Percentiles rank a stretch among this genome's conserved stretches.
Evolutionary conservation across 2,797 vertebrate species (phyloP).

Genomic region (Sebastes itinus): DNA sequence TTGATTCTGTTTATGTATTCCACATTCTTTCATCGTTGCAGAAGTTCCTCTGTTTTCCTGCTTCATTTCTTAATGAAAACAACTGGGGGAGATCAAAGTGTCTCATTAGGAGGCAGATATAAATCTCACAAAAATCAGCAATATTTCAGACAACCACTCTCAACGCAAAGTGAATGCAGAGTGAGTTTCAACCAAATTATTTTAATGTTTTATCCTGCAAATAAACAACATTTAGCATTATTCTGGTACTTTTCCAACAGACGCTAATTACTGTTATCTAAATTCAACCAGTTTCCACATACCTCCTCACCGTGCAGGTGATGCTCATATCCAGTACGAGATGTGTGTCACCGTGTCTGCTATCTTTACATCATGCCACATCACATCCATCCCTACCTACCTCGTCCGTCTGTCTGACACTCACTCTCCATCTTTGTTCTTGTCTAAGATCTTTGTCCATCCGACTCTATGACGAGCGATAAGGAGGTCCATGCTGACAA

Average conservation of each 20-base stretch:
- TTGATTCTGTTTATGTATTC: conserved; percentile 2
- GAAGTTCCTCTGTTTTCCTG: conserved; percentile 1
- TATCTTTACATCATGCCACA: not conserved
- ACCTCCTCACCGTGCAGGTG: not conserved
- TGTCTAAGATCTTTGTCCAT: conserved; percentile 3
- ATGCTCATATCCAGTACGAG: not conserved
- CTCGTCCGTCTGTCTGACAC: not conserved
- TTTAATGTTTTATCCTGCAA: not conserved
- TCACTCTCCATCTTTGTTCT: not conserved
- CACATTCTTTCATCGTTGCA: conserved; percentile 30
- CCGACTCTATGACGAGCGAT: conserved; percentile 24
- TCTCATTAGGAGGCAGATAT: conserved; percentile 38
- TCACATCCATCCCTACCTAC: not conserved
- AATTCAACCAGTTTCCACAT: not conserved
- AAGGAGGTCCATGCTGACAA: conserved; percentile 22
- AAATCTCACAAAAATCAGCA: conserved; percentile 20
- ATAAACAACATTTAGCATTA: not conserved
- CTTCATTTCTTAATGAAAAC: conserved; percentile 43
- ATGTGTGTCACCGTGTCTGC: not conserved
- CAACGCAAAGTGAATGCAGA: not conserved
- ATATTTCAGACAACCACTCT: conserved; percentile 12
- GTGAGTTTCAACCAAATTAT: not conserved
- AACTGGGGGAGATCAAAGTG: conserved; percentile 49
- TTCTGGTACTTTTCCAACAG: not conserved
- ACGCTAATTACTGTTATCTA: not conserved